Evolutionary conservation across 2,113 vertebrate species (phyloP), one percentile per base, ranked within the genome.

Genomic region (Dissostichus mawsoni): DNA sequence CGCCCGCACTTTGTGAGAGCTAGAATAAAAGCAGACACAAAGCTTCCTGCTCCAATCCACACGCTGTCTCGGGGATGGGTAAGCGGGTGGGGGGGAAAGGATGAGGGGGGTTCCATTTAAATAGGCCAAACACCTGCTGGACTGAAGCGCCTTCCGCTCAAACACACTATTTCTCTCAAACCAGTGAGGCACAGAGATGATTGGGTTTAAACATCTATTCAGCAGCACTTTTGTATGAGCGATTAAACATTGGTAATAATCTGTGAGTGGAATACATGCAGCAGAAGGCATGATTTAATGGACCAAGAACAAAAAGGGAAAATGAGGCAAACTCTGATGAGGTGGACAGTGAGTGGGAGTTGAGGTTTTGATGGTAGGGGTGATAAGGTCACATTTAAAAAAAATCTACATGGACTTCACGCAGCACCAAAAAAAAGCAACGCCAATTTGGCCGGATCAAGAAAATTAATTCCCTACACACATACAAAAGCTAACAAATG

Each of bases 11-110:
- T 94, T 92, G 92, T 94, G 92, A 92, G 92, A 88, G 89, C 90
- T 73, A 80, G 90, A 93, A 95, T 95, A 94, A 95, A 94, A 92
- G 95, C 94, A 95, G 94, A 95, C 95, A 96, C 95, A 96, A 96
- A 95, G 95, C 95, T 96, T 95, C 95, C 95, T 95, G 92, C 94
- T 94, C 93, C 92, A 91, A 92, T 94, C 95, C 95, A 94, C 94
- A 94, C 81, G 92, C 93, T 92, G 94, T 95, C 94, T 93, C 79
- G n/a, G 91, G 91, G 90, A 90, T 87, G 91, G 88, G 88, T 86
- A 85, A 83, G 87, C 78, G 79, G 82, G 85, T 79, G 59, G 70
- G 69, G 86, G 74, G 72, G 45, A 4, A 13, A 17, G 23, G 4
- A 13, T 52, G 13, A 78, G 66, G 87, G 68, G 87, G 75, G 74